These are phyloP conservation scores for Drosophila bifasciata DNA, from an alignment of 1,140 invertebrate species.

Conservation along the genomic window DNA sequence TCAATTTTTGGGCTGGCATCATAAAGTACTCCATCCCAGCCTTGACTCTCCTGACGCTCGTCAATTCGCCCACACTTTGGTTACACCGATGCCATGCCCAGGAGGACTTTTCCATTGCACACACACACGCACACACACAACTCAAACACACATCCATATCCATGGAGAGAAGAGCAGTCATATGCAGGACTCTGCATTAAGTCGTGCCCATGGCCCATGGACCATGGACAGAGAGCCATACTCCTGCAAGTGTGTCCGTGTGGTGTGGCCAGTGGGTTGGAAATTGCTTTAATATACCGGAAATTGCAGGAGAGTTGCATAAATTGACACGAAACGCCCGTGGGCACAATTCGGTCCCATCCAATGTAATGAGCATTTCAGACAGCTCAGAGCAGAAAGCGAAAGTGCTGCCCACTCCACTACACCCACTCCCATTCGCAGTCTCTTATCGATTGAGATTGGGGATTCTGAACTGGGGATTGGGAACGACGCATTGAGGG, in stretches of 20 bases:
- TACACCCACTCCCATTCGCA: neutral
- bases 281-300: constrained; percentile 82
- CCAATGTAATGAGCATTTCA: constrained; percentile 57
- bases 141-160: constrained; percentile 7
- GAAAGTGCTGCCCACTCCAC: constrained; percentile 43
- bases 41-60: neutral
- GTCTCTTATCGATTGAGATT: constrained; percentile 20
- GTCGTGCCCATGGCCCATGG: constrained; percentile 44
- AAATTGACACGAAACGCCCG: constrained; percentile 80
- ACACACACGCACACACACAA: constrained; percentile 26
- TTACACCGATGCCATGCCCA: constrained; percentile 55
- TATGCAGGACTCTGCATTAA: constrained; percentile 72
- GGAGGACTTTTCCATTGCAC: constrained; percentile 64
- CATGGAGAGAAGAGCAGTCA: constrained; percentile 36
- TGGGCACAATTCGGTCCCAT: constrained; percentile 70
- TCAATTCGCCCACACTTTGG: constrained; percentile 29
- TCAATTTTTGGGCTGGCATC: constrained; percentile 17
- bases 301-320: constrained; percentile 81
- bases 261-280: constrained; percentile 57
- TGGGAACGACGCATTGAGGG: neutral
- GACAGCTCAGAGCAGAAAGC: constrained; percentile 35
- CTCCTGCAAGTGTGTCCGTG: constrained; percentile 7
- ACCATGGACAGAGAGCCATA: constrained; percentile 16
- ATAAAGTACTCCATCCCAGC: constrained; percentile 2
- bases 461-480: neutral